These are phyloP conservation scores for Volucella inflata DNA, from an alignment of 2,888 invertebrate species.

Conservation along the genomic window DNA sequence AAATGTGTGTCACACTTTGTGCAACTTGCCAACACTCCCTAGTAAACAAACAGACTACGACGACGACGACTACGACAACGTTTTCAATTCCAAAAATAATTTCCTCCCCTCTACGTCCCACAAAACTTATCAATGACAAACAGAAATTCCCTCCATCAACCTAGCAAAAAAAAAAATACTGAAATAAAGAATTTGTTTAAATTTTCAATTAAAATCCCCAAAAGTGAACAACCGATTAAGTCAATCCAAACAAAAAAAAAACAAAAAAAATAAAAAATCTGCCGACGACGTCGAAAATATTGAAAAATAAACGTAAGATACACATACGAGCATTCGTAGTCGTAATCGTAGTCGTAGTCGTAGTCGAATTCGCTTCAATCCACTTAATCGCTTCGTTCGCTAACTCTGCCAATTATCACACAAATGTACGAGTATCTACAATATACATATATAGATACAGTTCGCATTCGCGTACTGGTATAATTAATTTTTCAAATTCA, in stretches of 20 bases:
- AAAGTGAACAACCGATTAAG: slow-evolving; percentile 70
- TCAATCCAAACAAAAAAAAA: neutral
- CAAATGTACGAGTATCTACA: slow-evolving; percentile 18
- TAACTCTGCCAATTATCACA: slow-evolving; percentile 63
- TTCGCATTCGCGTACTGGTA: neutral
- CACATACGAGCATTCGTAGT: slow-evolving; percentile 1
- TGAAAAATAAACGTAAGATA: slow-evolving; percentile 20
- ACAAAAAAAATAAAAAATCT: slow-evolving; percentile 11
- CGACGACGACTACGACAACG: too few species aligned
- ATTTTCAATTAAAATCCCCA: slow-evolving; percentile 63
- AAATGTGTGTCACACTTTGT: too few species aligned
- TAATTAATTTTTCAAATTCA: slow-evolving; percentile 71
- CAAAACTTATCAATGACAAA: too few species aligned
- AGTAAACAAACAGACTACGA: too few species aligned
- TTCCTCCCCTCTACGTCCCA: too few species aligned
- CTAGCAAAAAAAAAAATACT: neutral
- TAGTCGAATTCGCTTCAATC: slow-evolving; percentile 20
- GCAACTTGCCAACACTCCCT: too few species aligned
- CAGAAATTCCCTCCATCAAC: neutral
- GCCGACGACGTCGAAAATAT: neutral
- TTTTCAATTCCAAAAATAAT: too few species aligned
- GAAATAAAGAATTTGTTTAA: slow-evolving; percentile 25
- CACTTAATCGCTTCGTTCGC: slow-evolving; percentile 46
- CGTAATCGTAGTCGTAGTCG: neutral
- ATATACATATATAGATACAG: too few species aligned